These are phyloP conservation scores for Herminia tarsipennalis DNA, from an alignment of 2,888 invertebrate genomes.

Conservation along the genomic window DNA sequence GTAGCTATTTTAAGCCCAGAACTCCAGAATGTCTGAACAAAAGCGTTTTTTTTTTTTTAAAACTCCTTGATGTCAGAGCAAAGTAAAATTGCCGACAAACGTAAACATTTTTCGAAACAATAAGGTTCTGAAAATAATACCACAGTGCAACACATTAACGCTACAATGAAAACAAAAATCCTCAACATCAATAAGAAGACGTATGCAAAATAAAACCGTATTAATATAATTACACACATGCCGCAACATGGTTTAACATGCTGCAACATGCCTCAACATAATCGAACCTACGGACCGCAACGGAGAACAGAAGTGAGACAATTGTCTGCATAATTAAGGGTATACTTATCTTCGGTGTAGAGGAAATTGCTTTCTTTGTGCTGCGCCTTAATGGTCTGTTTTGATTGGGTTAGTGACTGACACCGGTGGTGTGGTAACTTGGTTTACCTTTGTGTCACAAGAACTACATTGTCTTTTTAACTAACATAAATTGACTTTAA, in stretches of 20 bases:
- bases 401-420: constrained; percentile 38
- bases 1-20: too few species aligned
- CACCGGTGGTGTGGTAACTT: constrained; percentile 25
- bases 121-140: not conserved
- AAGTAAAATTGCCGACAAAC: too few species aligned
- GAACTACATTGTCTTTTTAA: too few species aligned
- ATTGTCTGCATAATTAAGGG: constrained; percentile 66
- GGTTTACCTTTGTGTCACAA: too few species aligned
- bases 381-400: constrained; percentile 57
- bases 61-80: too few species aligned
- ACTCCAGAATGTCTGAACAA: too few species aligned
- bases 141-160: constrained; percentile 10
- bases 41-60: too few species aligned
- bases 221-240: constrained; percentile 31
- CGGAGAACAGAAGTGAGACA: constrained; percentile 54
- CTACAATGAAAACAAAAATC: constrained; percentile 7
- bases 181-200: constrained; percentile 19
- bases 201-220: constrained; percentile 29
- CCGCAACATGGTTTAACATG: constrained; percentile 17
- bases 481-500: too few species aligned
- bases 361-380: constrained; percentile 69
- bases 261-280: constrained; percentile 10
- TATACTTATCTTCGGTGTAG: constrained; percentile 56
- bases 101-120: too few species aligned
- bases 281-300: constrained; percentile 41